These are phyloP conservation scores for Drosophila suzukii DNA, from an alignment of 1,140 invertebrate species.

Conservation along the genomic window DNA sequence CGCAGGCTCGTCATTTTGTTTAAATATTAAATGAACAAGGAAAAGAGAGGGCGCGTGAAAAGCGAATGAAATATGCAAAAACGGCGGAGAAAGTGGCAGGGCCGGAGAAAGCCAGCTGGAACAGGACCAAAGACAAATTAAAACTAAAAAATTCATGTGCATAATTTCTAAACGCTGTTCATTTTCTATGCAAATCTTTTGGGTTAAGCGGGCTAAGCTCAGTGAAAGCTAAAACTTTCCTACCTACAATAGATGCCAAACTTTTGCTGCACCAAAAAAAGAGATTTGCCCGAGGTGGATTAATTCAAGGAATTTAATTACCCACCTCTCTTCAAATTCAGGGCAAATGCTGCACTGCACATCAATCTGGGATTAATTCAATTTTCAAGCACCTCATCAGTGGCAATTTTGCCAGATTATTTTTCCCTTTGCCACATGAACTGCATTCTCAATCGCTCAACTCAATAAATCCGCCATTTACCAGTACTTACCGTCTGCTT, in stretches of 20 bases:
- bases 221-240: constrained; percentile 10
- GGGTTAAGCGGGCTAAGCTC: constrained; percentile 25
- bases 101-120: constrained; percentile 24
- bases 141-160: constrained; percentile 78
- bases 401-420: constrained; percentile 11
- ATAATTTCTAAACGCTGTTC: constrained; percentile 73
- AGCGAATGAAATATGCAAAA: constrained; percentile 73
- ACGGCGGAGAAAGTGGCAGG: constrained; percentile 22
- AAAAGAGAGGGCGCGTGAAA: constrained; percentile 64
- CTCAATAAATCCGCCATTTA: constrained; percentile 60
- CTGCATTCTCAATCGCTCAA: constrained; percentile 41
- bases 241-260: constrained; percentile 1
- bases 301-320: constrained; percentile 26
- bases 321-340: background rate
- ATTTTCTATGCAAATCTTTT: constrained; percentile 76
- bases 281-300: background rate
- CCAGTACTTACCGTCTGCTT: constrained; percentile 52
- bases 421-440: constrained; percentile 19
- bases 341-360: background rate
- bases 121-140: constrained; percentile 68
- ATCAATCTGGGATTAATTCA: constrained; percentile 32
- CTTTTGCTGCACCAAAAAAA: background rate
- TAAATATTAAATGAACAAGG: constrained; percentile 78
- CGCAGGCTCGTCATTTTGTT: constrained; percentile 77
- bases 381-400: constrained; percentile 13